Evolutionary conservation across 2,797 vertebrate genomes (phyloP).

Genomic region (Dicrostonyx torquatus): DNA sequence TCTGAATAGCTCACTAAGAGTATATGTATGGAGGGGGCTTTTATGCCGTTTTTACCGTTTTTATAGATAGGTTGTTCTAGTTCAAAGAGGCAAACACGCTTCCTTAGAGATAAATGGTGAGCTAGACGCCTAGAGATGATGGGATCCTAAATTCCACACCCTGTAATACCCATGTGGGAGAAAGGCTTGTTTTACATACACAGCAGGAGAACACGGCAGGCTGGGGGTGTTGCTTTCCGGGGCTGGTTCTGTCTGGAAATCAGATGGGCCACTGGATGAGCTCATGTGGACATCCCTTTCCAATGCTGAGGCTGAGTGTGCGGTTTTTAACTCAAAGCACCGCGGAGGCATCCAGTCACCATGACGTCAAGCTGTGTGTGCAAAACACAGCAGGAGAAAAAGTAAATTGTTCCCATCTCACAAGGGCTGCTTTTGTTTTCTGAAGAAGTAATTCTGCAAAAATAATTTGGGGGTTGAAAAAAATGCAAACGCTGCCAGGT

Average conservation of each 20-base stretch:
- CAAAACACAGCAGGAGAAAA: neutral
- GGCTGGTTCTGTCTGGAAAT: neutral
- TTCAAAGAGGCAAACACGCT: neutral
- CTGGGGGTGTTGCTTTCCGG: neutral
- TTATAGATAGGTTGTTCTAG: neutral
- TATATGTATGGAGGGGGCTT: neutral
- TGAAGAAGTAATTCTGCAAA: neutral
- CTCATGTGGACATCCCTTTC: constrained; percentile 43
- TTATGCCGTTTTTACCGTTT: neutral
- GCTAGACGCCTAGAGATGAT: rapidly evolving
- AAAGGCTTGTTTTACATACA: rapidly evolving
- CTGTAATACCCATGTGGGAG: rapidly evolving
- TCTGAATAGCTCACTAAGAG: neutral
- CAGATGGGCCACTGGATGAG: neutral
- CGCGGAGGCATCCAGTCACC: constrained; percentile 36
- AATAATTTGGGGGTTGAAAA: neutral
- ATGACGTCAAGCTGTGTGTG: constrained; percentile 49
- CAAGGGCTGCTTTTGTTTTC: neutral
- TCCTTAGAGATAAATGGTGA: neutral
- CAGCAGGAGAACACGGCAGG: rapidly evolving
- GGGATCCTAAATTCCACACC: neutral
- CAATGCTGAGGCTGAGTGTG: constrained; percentile 9
- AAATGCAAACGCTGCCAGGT: rapidly evolving
- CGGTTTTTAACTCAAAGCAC: constrained; percentile 73
- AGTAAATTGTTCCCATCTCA: neutral